A percentile compares a stretch with the other conserved stretches of the same genome.
phyloP scores from a whole-genome alignment of 2,888 invertebrate genomes.

The Drosophila merina region DNA sequence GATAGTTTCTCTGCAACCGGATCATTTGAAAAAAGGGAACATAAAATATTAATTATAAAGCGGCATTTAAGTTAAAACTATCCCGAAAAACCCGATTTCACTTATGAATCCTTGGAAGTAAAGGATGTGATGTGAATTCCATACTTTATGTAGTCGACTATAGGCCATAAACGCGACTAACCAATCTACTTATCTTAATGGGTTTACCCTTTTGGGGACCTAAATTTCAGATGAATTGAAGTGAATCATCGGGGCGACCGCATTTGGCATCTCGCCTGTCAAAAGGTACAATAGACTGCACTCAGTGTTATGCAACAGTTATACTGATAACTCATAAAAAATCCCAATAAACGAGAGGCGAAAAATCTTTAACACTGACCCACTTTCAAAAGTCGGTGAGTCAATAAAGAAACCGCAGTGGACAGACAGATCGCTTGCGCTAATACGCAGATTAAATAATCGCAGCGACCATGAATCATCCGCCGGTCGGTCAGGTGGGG shows the following conservation, averaged over 20 bases:
- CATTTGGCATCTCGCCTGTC: not conserved
- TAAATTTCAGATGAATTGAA: slow-evolving; percentile 15
- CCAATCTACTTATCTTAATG: not conserved
- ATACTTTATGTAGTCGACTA: not conserved
- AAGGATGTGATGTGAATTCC: not conserved
- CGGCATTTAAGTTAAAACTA: not conserved
- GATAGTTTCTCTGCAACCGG: not conserved
- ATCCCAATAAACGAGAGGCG: slow-evolving; percentile 44
- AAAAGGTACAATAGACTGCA: slow-evolving; percentile 51
- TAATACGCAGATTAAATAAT: slow-evolving; percentile 77
- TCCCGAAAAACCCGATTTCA: not conserved
- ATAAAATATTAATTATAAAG: not conserved
- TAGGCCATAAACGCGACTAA: slow-evolving; percentile 3
- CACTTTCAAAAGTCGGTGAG: slow-evolving; percentile 66
- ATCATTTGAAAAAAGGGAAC: not conserved
- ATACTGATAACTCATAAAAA: slow-evolving; percentile 69
- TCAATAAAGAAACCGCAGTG: slow-evolving; percentile 72
- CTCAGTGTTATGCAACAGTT: slow-evolving; percentile 68
- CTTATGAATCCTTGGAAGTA: not conserved
- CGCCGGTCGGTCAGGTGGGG: slow-evolving; percentile 14
- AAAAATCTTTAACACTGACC: slow-evolving; percentile 74
- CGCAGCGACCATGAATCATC: slow-evolving; percentile 50
- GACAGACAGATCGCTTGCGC: slow-evolving; percentile 47
- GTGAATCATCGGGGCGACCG: slow-evolving; percentile 48
- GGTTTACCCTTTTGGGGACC: not conserved